Evolutionary conservation across 2,888 invertebrate species (phyloP).

Genomic region (Dryobotodes eremita): DNA sequence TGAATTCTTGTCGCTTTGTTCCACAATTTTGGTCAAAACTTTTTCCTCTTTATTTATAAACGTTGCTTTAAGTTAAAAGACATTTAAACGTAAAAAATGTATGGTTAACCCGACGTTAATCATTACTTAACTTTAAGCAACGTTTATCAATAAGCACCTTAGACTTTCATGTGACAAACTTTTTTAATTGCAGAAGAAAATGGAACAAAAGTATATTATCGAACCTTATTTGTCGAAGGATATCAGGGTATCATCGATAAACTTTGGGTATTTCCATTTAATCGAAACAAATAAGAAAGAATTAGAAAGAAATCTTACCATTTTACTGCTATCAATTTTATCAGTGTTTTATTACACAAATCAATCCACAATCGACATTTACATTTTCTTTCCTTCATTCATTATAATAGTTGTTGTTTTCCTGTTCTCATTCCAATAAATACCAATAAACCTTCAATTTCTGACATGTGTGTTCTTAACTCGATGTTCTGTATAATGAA

Average conservation of each 20-base stretch:
- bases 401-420: background rate
- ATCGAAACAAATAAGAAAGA: background rate
- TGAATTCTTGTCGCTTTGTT: background rate
- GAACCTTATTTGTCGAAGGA: background rate
- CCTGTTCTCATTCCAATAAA: background rate
- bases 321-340: background rate
- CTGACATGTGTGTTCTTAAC: conserved; percentile 33
- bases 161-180: background rate
- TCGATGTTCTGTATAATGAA: conserved; percentile 51
- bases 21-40: background rate
- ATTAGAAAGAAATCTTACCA: background rate
- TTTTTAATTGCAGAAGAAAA: background rate
- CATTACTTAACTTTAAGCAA: background rate
- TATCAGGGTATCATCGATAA: background rate
- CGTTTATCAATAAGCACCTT: background rate
- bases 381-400: background rate
- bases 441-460: conserved; percentile 27
- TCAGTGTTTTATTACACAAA: background rate
- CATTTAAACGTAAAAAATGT: background rate
- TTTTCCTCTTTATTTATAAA: background rate
- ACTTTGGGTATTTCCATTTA: too few relatives aligned
- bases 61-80: background rate
- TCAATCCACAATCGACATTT: background rate
- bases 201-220: background rate
- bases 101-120: background rate